Conservation (phyloP, 2,113 vertebrate genomes). For the Pedionomus torquatus region DNA sequence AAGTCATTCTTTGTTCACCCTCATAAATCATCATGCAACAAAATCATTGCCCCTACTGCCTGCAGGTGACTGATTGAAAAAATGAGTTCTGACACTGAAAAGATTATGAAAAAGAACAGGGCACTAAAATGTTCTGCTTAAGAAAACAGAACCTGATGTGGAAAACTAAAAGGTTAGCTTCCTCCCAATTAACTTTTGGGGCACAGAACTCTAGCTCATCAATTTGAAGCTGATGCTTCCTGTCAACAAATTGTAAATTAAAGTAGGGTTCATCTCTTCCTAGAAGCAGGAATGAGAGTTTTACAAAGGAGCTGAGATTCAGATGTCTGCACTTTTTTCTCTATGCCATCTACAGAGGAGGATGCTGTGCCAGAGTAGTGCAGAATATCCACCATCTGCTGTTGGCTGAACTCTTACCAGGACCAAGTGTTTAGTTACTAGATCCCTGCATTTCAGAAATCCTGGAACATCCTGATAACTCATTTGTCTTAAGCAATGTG, state of each 20-base stretch:
- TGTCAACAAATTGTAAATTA: slow-evolving; percentile 3
- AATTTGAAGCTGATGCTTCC: background rate
- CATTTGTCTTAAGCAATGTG: background rate
- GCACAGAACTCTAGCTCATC: background rate
- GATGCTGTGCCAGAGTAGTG: background rate
- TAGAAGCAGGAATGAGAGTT: background rate
- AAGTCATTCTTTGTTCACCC: background rate
- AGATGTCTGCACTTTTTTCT: background rate
- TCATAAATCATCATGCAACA: background rate
- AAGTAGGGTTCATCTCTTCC: background rate
- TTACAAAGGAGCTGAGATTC: background rate
- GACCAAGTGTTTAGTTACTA: background rate
- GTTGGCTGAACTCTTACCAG: background rate
- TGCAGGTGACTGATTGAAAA: background rate
- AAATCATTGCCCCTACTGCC: background rate
- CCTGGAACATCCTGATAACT: background rate
- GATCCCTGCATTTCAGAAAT: background rate
- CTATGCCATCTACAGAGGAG: background rate
- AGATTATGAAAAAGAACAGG: background rate
- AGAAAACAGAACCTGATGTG: background rate
- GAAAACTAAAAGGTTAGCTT: slow-evolving; percentile 3
- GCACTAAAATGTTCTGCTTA: background rate
- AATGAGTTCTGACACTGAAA: background rate
- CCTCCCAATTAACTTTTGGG: background rate
- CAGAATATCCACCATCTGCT: background rate